Evolutionary conservation across 2,888 invertebrate species (phyloP).

Genomic region (Microctonus hyperodae): DNA sequence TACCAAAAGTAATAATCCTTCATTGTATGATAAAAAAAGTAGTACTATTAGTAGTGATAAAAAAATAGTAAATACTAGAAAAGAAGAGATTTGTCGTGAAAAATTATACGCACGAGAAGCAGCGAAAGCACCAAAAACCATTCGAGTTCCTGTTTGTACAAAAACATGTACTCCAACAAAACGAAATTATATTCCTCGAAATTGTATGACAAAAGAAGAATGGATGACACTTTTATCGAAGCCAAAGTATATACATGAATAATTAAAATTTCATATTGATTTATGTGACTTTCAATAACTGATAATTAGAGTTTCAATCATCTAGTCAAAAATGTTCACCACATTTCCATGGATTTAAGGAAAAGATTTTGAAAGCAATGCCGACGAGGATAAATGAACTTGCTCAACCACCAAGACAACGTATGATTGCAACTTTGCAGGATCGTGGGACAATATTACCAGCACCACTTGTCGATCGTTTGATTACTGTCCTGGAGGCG

Average conservation of each 20-base stretch:
- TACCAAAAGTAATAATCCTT: conserved; percentile 23
- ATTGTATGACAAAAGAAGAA: conserved; percentile 49
- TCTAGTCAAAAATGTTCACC: conserved; percentile 47
- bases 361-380: conserved; percentile 41
- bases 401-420: conserved; percentile 50
- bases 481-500: conserved; percentile 50
- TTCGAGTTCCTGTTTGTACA: conserved; percentile 41
- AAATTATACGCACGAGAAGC: conserved; percentile 16
- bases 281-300: background rate
- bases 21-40: background rate
- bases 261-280: background rate
- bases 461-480: conserved; percentile 47
- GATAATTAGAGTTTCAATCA: background rate
- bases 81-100: background rate
- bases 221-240: conserved; percentile 50
- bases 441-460: conserved; percentile 47
- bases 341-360: conserved; percentile 37
- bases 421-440: conserved; percentile 47
- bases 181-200: conserved; percentile 46
- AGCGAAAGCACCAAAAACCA: conserved; percentile 30
- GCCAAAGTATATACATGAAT: conserved; percentile 45
- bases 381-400: conserved; percentile 50
- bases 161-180: conserved; percentile 47
- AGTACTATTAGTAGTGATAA: conserved; percentile 10
- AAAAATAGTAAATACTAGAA: conserved; percentile 22